phyloP scores from a whole-genome alignment of 2,113 vertebrate genomes.

The Noctilio leporinus region DNA sequence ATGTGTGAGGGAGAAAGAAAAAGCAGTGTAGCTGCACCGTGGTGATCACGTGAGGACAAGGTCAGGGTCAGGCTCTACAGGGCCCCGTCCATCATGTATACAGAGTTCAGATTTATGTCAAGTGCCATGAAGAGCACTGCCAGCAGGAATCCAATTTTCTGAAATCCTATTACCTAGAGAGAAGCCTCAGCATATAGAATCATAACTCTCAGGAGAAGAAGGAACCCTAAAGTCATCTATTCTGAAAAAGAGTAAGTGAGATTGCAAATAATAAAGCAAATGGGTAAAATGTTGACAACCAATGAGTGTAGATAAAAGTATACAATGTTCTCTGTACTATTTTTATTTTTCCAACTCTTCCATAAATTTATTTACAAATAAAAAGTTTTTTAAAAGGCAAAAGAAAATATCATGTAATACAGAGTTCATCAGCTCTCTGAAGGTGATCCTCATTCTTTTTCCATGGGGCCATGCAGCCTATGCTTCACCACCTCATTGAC shows the following conservation, averaged over 20 bases:
- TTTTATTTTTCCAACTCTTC: background rate
- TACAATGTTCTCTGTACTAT: background rate
- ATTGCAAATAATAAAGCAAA: background rate
- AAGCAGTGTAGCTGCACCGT: background rate
- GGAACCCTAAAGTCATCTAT: background rate
- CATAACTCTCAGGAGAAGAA: background rate
- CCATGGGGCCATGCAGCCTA: background rate
- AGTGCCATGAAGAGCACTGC: background rate
- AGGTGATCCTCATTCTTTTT: background rate
- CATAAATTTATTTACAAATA: background rate
- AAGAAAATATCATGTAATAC: background rate
- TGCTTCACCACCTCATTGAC: background rate
- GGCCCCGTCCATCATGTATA: fast-evolving
- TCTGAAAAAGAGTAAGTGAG: background rate
- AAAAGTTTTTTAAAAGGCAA: background rate
- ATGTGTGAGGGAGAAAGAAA: background rate
- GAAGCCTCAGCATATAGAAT: background rate
- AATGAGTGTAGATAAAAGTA: background rate
- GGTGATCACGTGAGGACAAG: background rate
- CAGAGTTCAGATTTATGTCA: background rate
- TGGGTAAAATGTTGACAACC: background rate
- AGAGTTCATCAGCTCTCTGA: background rate
- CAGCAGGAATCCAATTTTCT: background rate
- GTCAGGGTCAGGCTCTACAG: background rate
- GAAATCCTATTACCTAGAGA: background rate